Percentiles rank a stretch among this genome's conserved stretches.
Conservation (phyloP, 35 echinoderm and acorn worm genomes). For the Diadema setosum region DNA sequence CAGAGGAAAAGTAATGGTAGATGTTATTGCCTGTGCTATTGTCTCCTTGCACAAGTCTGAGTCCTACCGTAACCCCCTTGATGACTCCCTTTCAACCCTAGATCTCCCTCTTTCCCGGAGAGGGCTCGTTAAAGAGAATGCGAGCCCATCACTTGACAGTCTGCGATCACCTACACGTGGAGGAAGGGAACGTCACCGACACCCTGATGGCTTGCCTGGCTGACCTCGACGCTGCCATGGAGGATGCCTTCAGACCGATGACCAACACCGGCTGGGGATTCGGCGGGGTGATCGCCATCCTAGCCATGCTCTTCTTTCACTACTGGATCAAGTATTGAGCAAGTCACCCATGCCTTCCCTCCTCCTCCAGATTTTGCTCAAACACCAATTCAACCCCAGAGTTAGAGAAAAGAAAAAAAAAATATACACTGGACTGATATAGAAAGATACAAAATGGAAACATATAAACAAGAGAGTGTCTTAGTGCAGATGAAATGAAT, state of each 20-base stretch:
- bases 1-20: no score
- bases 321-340: constrained; percentile 85
- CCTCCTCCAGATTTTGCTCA: neutral
- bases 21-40: neutral
- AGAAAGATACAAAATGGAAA: neutral
- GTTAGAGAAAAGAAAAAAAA: no score
- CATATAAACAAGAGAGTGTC: neutral
- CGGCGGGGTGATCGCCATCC: constrained; percentile 42
- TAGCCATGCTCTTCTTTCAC: constrained; percentile 53
- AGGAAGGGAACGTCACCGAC: neutral
- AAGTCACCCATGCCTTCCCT: no score
- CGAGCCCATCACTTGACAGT: neutral
- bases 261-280: constrained; percentile 53
- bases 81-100: neutral
- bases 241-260: neutral
- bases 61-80: neutral
- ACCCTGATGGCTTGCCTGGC: neutral
- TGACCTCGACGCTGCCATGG: neutral
- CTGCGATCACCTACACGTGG: neutral
- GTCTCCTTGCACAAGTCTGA: neutral
- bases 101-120: neutral
- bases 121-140: neutral
- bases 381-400: neutral
- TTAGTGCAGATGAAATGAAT: neutral
- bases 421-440: no score